phyloP scores from a whole-genome alignment of 1,140 invertebrate species.

The Drosophila jambulina region DNA sequence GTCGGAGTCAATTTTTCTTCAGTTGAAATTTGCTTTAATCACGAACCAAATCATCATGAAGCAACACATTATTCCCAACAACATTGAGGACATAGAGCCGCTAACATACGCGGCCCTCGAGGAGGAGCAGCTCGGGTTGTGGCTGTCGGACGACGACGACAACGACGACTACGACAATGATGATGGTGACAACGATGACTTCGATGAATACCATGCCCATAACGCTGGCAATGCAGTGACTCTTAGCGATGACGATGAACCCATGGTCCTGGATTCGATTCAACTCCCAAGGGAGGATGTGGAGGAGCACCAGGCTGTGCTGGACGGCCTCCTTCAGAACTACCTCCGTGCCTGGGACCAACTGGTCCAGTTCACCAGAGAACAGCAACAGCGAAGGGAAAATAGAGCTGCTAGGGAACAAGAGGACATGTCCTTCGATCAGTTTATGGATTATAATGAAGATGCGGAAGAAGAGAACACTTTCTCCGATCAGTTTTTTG shows the following conservation, averaged over 20 bases:
- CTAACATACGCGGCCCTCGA: not conserved
- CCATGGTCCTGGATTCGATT: not conserved
- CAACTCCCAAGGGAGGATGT: not conserved
- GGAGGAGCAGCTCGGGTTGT: not conserved
- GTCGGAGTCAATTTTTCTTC: not conserved
- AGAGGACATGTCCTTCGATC: not conserved
- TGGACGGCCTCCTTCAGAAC: not conserved
- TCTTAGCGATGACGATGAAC: not conserved
- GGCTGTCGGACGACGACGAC: not conserved
- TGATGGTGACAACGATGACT: too few relatives aligned
- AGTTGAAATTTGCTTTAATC: not conserved
- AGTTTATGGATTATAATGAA: not conserved
- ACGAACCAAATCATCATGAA: not conserved
- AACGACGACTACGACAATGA: not conserved
- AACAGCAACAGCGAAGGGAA: too few relatives aligned
- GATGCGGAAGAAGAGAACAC: not conserved
- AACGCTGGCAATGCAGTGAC: too few relatives aligned
- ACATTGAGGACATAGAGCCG: not conserved
- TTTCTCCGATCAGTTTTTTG: not conserved
- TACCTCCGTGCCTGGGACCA: not conserved
- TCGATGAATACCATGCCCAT: too few relatives aligned
- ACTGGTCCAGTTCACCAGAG: too few relatives aligned
- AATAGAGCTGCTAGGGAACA: too few relatives aligned
- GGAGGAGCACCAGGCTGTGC: not conserved
- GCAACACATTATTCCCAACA: not conserved